phyloP scores from a whole-genome alignment of 1,140 invertebrate species.

The Rhyacophila brunnea region DNA sequence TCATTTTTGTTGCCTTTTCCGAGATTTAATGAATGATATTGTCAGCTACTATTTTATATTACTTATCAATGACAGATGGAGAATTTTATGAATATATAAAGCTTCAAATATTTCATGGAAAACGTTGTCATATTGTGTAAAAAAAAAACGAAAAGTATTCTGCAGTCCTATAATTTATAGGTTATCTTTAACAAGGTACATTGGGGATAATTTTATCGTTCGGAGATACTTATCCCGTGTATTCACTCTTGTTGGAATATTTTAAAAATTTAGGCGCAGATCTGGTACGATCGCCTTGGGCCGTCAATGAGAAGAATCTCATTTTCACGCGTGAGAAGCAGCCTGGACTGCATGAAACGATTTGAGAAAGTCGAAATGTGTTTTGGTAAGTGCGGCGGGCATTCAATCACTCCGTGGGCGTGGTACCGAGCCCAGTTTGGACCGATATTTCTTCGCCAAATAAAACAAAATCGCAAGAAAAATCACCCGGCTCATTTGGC shows the following conservation, averaged over 20 bases:
- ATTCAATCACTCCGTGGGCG: slow-evolving; percentile 32
- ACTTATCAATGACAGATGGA: too few relatives aligned
- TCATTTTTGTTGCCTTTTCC: too few relatives aligned
- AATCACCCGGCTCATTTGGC: background rate
- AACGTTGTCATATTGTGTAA: too few relatives aligned
- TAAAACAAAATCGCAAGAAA: too few relatives aligned
- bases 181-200: too few relatives aligned
- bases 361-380: slow-evolving; percentile 26
- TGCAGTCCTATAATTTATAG: too few relatives aligned
- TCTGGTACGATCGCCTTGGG: slow-evolving; percentile 25
- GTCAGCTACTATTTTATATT: too few relatives aligned
- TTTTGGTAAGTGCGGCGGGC: slow-evolving; percentile 18
- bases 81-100: too few relatives aligned
- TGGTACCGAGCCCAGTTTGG: background rate
- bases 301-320: slow-evolving; percentile 30
- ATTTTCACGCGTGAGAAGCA: slow-evolving; percentile 30
- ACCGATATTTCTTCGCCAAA: background rate
- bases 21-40: too few relatives aligned
- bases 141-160: too few relatives aligned
- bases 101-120: too few relatives aligned
- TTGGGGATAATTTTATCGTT: background rate
- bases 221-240: background rate
- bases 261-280: slow-evolving; percentile 26
- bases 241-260: slow-evolving; percentile 23
- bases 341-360: slow-evolving; percentile 11